Base-by-base conservation (phyloP, 1,140 invertebrate species). In the Calephelis virginiensis region DNA sequence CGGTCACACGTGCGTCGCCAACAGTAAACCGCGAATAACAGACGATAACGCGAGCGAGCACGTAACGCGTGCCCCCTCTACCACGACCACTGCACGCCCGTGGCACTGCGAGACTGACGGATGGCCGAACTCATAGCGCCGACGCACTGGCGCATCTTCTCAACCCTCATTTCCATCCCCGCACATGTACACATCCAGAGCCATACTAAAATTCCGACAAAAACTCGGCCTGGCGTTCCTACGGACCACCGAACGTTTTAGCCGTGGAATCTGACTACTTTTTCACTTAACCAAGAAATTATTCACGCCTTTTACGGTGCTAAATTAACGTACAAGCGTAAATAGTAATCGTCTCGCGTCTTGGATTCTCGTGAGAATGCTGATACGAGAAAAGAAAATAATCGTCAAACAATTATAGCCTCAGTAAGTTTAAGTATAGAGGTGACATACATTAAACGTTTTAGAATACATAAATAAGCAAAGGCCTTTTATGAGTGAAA, bases 301-400 rank as follows among this genome's bases (percentile, higher is more conserved):
- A 84, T 88, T 85, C 78, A 86, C 77, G 78, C 85, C 85, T 75
- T 88, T 83, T 88, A 90, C 71, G 80, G 82, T 50, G 72, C 70
- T 73, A 80, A 85, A 86, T 85, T 83, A 83, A 82, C 74, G 73
- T 78, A 79, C 67, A 74, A 64, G 73, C 78, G 76, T 78, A 81
- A 82, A 78, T 79, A 80, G 74, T 76, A 71, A 77, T 67, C 69
- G 67, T 72, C 70, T 71, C 66, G 68, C 66, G 56, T 73, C 68
- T 73, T 62, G 63, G 50, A 70, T 78, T 82, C 82, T 84, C 81
- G 72, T 79, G 80, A 79, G 79, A 85, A 79, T 81, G 66, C 63
- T 50, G 63, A 71, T 61, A 64, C 46, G 70, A 56, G 67, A 68
- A 61, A 69, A 70, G 67, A 76, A 75, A 69, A 68, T 45, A 72